Evolutionary conservation across 2,797 vertebrate genomes (phyloP).

Genomic region (Pseudotriccus pelzelni): DNA sequence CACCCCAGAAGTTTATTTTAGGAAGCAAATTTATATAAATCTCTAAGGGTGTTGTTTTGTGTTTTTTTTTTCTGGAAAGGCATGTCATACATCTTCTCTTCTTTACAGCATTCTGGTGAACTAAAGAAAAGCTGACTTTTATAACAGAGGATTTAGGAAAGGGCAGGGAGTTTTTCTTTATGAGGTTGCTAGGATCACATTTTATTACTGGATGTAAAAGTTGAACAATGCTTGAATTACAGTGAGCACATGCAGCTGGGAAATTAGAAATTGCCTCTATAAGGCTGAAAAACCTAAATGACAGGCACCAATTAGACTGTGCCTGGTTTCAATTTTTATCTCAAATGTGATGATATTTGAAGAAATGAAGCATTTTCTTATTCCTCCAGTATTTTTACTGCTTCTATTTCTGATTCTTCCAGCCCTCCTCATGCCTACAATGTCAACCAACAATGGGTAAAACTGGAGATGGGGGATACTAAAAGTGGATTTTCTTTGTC

Average conservation of each 20-base stretch:
- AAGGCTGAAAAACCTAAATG: not conserved
- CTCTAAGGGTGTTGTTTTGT: not conserved
- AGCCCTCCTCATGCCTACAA: not conserved
- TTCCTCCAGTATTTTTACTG: not conserved
- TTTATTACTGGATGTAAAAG: not conserved
- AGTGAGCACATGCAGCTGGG: not conserved
- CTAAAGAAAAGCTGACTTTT: not conserved
- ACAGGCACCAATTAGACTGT: not conserved
- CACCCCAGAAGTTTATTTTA: not conserved
- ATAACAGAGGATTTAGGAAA: not conserved
- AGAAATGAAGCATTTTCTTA: not conserved
- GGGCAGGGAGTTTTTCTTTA: not conserved
- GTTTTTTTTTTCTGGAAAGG: not conserved
- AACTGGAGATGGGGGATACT: accelerated
- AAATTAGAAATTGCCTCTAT: not conserved
- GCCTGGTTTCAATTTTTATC: not conserved
- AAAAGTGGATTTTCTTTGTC: not conserved
- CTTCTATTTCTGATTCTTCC: not conserved
- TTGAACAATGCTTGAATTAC: not conserved
- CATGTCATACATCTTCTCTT: not conserved
- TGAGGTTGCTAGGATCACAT: not conserved
- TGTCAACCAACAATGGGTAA: not conserved
- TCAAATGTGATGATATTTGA: not conserved
- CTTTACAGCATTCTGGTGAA: not conserved
- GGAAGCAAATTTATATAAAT: not conserved